Evolutionary conservation across 2,888 invertebrate species (phyloP), one percentile per base, ranked within the genome.

Genomic region (Trissoscelio sp.): DNA sequence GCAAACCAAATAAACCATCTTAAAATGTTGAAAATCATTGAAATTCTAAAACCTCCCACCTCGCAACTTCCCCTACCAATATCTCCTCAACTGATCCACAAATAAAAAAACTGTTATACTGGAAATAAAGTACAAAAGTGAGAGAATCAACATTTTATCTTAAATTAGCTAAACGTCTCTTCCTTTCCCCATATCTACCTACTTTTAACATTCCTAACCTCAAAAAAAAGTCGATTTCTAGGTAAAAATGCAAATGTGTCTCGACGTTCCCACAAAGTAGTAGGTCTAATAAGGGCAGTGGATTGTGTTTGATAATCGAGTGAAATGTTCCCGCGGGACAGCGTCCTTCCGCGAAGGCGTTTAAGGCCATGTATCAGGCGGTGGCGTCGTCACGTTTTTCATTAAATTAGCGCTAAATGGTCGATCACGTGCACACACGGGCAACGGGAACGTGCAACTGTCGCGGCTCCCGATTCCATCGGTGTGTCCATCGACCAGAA

Each of bases 321-420:
- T 69, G 81, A 78, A 81, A 78, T 73, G 69, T 77, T 80, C 66
- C 69, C 64, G 57, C 67, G 64, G 70, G 77, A 67, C 69, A 60
- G 14, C 46, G 67, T 75, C 84, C 83, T 88, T 87, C 88, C 84
- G 83, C 85, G 88, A 88, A 88, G 12, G 53, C 72, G 57, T 60
- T 73, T 53, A 69, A 62, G 60, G 64, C 31, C 62, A 53, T 60
- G 79, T n/a, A 73, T 66, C 79, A 77, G 53, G 79, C 62, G 46
- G 53, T 39, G 64, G 66, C 69, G 58, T 74, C 58, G 60, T 79
- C 58, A 80, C 83, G 84, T 87, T 85, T 88, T 87, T 89, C 85
- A 89, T 89, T 89, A 88, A 88, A 88, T 89, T 87, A 88, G 86
- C 86, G 86, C 86, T 89, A 86, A 88, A 88, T 88, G 87, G 88